Conservation (phyloP, 1,140 invertebrate genomes). For the Drosophila pruinosa region DNA sequence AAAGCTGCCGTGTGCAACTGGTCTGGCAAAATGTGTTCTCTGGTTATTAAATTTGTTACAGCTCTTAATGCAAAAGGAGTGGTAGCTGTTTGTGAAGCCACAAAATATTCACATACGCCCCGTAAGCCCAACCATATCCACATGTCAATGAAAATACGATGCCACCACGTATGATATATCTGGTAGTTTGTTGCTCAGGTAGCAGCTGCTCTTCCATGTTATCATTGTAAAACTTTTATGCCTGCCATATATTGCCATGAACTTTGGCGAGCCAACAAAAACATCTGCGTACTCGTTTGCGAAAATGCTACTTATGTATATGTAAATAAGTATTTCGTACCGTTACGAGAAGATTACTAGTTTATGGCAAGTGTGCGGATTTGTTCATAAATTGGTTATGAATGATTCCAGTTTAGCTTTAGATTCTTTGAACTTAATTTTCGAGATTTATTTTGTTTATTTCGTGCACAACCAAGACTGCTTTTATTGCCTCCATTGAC, state of each 20-base stretch:
- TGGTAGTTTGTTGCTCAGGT: background rate
- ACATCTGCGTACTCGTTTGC: no score
- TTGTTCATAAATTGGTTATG: no score
- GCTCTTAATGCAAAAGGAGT: conserved; percentile 27
- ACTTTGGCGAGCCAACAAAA: background rate
- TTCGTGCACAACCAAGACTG: background rate
- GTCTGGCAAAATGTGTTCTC: conserved; percentile 38
- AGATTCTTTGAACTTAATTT: no score
- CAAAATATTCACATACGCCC: conserved; percentile 48
- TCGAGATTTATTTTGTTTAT: background rate
- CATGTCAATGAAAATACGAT: conserved; percentile 9
- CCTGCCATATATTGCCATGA: conserved; percentile 6
- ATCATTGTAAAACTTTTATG: conserved; percentile 63
- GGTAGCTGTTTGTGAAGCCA: conserved; percentile 7
- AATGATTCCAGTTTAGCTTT: no score
- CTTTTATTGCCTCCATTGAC: background rate
- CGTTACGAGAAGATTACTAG: no score
- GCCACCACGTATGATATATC: background rate
- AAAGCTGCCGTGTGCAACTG: conserved; percentile 24
- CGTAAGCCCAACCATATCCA: background rate
- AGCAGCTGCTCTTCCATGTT: background rate
- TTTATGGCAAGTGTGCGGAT: no score
- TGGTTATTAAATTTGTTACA: conserved; percentile 63
- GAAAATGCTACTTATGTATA: no score
- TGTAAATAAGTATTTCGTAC: no score